A percentile compares a stretch with the other conserved stretches of the same genome.
phyloP scores from a whole-genome alignment of 2,888 invertebrate species.

The Cryptophagus acutangulus region DNA sequence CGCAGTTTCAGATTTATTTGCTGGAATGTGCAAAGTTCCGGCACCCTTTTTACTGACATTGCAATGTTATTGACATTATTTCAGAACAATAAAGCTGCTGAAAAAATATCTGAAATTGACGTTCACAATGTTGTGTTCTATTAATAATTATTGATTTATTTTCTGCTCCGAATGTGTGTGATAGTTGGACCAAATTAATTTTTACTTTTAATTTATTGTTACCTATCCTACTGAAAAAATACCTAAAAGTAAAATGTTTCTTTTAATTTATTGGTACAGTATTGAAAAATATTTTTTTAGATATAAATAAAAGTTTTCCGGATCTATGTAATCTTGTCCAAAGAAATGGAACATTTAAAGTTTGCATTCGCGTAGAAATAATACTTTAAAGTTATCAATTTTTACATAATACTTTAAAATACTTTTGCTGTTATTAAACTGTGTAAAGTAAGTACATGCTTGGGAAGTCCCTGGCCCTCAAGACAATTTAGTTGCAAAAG shows the following conservation, averaged over 20 bases:
- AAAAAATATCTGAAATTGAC: constrained; percentile 1
- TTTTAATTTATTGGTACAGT: too few relatives aligned
- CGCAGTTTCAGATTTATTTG: constrained; percentile 31
- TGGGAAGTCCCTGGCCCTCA: constrained; percentile 2
- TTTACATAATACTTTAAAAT: constrained; percentile 8
- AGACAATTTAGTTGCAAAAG: constrained; percentile 8
- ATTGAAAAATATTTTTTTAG: too few relatives aligned
- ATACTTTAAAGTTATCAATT: too few relatives aligned
- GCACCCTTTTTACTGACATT: constrained; percentile 11
- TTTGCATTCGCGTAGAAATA: too few relatives aligned
- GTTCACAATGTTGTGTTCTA: not conserved
- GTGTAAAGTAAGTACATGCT: constrained; percentile 9
- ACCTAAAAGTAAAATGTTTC: too few relatives aligned
- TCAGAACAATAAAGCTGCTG: constrained; percentile 2
- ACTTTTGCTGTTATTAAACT: constrained; percentile 7
- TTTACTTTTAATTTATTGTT: too few relatives aligned
- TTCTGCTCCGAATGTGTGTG: too few relatives aligned
- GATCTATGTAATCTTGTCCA: too few relatives aligned
- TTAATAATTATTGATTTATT: not conserved
- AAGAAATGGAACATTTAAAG: too few relatives aligned
- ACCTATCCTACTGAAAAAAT: too few relatives aligned
- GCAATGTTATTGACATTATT: constrained; percentile 10
- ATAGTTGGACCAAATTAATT: too few relatives aligned
- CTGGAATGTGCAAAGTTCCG: constrained; percentile 27
- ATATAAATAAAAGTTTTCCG: too few relatives aligned